Evolutionary conservation across 1,140 invertebrate species (phyloP).

Genomic region (Drepana arcuata): DNA sequence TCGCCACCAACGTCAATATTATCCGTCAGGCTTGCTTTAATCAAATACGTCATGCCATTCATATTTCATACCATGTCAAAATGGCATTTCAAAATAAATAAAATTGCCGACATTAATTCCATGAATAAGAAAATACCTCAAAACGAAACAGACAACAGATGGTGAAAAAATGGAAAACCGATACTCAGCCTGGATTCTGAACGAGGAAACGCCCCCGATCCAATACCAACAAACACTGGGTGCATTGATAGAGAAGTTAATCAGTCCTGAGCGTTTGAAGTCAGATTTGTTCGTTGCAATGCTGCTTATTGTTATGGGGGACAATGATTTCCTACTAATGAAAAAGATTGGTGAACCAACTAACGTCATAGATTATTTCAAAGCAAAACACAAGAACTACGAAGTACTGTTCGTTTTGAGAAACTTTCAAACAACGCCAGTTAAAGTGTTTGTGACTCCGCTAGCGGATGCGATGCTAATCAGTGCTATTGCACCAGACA

Average conservation of each 20-base stretch:
- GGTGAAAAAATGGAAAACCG: no score
- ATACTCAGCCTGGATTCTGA: slow-evolving; percentile 15
- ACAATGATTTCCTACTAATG: slow-evolving; percentile 26
- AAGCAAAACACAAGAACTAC: slow-evolving; percentile 11
- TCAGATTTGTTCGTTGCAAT: slow-evolving; percentile 28
- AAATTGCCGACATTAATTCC: no score
- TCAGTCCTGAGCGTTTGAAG: slow-evolving; percentile 30
- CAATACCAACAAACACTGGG: slow-evolving; percentile 24
- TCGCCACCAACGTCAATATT: no score
- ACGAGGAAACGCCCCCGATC: slow-evolving; percentile 18
- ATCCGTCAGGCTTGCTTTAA: no score
- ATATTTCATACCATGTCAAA: no score
- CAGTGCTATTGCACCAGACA: slow-evolving; percentile 18
- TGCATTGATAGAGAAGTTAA: slow-evolving; percentile 28
- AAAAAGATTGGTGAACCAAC: slow-evolving; percentile 13
- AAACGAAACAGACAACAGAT: no score
- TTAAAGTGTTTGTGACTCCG: slow-evolving; percentile 20
- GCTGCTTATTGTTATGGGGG: slow-evolving; percentile 31
- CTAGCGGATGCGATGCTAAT: slow-evolving; percentile 21
- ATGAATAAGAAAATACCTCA: no score
- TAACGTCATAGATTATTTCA: slow-evolving; percentile 16
- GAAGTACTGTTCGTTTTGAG: slow-evolving; percentile 19
- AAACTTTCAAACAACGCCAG: slow-evolving; percentile 11
- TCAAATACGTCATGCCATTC: no score
- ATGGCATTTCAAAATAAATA: no score